Percentiles rank a stretch among this genome's conserved stretches.
Evolutionary conservation across 92 coral and sea anemone species (phyloP).

Genomic region (Palythoa caribaeorum): DNA sequence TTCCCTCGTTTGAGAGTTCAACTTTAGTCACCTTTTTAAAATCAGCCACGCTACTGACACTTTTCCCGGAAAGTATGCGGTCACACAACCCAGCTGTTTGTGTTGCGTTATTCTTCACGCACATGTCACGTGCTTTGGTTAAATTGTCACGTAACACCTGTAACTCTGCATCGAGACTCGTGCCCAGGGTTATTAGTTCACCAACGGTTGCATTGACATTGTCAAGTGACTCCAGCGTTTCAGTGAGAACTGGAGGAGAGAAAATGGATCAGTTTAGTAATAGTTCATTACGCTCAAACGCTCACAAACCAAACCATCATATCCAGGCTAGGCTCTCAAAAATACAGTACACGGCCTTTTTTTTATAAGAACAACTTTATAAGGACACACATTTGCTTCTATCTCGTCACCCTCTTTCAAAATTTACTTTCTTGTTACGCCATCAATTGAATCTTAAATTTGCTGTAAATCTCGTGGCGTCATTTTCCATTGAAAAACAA

Average conservation of each 20-base stretch:
- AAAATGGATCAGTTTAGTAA: neutral
- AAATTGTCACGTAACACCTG: conserved; percentile 68
- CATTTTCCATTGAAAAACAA: no score
- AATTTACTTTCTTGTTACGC: no score
- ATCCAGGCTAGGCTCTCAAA: no score
- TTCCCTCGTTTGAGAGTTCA: neutral
- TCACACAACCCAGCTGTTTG: conserved; percentile 66
- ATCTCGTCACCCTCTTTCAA: no score
- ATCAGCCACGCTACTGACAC: conserved; percentile 69
- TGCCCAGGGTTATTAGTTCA: conserved; percentile 65
- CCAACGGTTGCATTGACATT: conserved; percentile 71
- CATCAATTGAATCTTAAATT: no score
- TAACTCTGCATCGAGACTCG: conserved; percentile 64
- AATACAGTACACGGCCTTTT: no score
- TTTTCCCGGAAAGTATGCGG: conserved; percentile 68
- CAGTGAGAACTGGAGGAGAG: conserved; percentile 52
- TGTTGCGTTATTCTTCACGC: conserved; percentile 59
- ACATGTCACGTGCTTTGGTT: conserved; percentile 65
- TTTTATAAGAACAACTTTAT: no score
- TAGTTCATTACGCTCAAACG: no score
- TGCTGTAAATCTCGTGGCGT: no score
- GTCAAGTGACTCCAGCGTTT: conserved; percentile 62
- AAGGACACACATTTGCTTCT: no score
- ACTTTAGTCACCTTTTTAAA: conserved; percentile 66
- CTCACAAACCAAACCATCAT: no score